Percentiles rank a stretch among this genome's conserved stretches.
phyloP scores from a whole-genome alignment of 1,140 invertebrate genomes.

The Mercenaria mercenaria region DNA sequence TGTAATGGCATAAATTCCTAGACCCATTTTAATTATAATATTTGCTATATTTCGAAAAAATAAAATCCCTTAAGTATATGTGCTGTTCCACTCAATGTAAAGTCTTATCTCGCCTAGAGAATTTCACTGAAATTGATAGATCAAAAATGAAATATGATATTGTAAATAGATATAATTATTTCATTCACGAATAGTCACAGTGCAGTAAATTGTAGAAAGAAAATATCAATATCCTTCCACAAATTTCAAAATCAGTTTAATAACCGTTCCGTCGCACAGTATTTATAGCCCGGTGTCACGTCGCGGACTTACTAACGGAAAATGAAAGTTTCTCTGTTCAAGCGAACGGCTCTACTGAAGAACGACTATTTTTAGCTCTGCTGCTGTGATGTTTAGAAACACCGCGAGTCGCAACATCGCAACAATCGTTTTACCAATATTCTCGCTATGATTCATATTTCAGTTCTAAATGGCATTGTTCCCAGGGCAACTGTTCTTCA shows the following conservation, averaged over 20 bases:
- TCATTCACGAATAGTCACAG: background rate
- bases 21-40: background rate
- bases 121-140: constrained; percentile 21
- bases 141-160: background rate
- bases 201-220: background rate
- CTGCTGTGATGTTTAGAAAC: background rate
- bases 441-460: background rate
- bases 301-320: background rate
- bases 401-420: background rate
- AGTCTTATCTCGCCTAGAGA: background rate
- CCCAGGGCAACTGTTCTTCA: background rate
- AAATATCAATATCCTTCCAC: background rate
- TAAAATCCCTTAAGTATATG: background rate
- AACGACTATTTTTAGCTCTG: constrained; percentile 25
- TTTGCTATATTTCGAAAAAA: background rate
- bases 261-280: too few species aligned
- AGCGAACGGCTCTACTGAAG: background rate
- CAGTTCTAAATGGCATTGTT: background rate
- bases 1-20: background rate
- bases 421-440: background rate
- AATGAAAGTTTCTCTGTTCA: background rate
- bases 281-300: background rate
- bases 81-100: background rate
- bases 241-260: too few species aligned
- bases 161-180: constrained; percentile 12